phyloP scores from a whole-genome alignment of 1,140 invertebrate species.

The Neotoxoptera formosana region DNA sequence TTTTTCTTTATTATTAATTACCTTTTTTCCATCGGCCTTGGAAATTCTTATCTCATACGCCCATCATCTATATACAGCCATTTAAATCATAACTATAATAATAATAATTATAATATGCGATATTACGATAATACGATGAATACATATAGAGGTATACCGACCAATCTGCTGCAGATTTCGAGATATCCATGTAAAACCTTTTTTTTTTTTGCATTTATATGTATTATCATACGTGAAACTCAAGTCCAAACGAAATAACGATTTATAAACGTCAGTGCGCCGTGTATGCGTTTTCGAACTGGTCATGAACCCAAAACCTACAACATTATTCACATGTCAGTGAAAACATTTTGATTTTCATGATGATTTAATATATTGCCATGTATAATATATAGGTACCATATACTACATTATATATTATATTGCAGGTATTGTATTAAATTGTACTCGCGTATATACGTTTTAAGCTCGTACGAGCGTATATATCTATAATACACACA shows the following conservation, averaged over 20 bases:
- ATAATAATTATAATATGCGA: too few relatives aligned
- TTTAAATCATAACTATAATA: background rate
- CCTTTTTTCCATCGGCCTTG: background rate
- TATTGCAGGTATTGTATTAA: too few relatives aligned
- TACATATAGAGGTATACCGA: background rate
- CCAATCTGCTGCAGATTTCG: too few relatives aligned
- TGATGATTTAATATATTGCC: background rate
- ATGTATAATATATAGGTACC: too few relatives aligned
- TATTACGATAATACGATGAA: too few relatives aligned
- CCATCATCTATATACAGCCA: background rate
- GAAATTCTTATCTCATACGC: background rate
- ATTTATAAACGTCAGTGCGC: too few relatives aligned
- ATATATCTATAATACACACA: too few relatives aligned
- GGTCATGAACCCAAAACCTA: too few relatives aligned
- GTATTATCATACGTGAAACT: background rate
- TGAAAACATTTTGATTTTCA: background rate
- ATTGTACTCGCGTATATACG: background rate
- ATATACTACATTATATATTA: background rate
- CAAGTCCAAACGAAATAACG: too few relatives aligned
- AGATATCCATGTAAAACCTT: background rate
- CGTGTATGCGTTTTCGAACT: too few relatives aligned
- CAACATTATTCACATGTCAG: background rate
- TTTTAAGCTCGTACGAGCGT: background rate
- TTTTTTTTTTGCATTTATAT: background rate
- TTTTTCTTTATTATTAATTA: background rate